Evolutionary conservation across 37 sponge, comb jelly and placozoan species (phyloP).

Genomic region (Crambe crambe): DNA sequence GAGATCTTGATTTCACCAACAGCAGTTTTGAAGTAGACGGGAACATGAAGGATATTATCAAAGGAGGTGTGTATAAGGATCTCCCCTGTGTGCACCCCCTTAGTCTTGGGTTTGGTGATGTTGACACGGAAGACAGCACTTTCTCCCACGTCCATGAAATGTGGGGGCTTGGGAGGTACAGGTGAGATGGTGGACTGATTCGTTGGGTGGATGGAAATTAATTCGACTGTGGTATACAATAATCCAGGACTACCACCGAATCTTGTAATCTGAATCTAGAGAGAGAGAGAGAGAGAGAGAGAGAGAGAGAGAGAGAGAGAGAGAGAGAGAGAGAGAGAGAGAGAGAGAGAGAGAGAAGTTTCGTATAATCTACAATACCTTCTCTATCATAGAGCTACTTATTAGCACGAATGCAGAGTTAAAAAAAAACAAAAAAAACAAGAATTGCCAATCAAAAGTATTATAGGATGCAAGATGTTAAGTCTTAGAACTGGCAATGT

Average conservation of each 20-base stretch:
- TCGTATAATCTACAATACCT: not conserved
- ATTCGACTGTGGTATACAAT: slow-evolving; percentile 28
- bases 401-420: too few species aligned
- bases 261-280: slow-evolving; percentile 32
- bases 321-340: not conserved
- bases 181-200: not conserved
- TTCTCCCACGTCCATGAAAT: slow-evolving; percentile 36
- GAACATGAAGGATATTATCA: slow-evolving; percentile 55
- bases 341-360: not conserved
- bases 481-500: not conserved
- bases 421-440: too few species aligned
- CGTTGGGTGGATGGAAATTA: slow-evolving; percentile 23
- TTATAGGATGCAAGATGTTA: not conserved
- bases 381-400: too few species aligned
- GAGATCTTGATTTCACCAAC: slow-evolving; percentile 40
- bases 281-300: not conserved
- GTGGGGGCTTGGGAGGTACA: not conserved
- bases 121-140: slow-evolving; percentile 51
- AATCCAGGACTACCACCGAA: slow-evolving; percentile 18
- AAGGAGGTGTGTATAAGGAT: slow-evolving; percentile 55
- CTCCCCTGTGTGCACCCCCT: slow-evolving; percentile 63
- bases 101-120: slow-evolving; percentile 47
- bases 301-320: not conserved
- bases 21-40: slow-evolving; percentile 57
- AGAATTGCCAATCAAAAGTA: too few species aligned